A percentile compares a stretch with the other conserved stretches of the same genome.
These are phyloP conservation scores for Dendropsophus ebraccatus DNA, from an alignment of 2,113 vertebrate species.

Conservation along the genomic window DNA sequence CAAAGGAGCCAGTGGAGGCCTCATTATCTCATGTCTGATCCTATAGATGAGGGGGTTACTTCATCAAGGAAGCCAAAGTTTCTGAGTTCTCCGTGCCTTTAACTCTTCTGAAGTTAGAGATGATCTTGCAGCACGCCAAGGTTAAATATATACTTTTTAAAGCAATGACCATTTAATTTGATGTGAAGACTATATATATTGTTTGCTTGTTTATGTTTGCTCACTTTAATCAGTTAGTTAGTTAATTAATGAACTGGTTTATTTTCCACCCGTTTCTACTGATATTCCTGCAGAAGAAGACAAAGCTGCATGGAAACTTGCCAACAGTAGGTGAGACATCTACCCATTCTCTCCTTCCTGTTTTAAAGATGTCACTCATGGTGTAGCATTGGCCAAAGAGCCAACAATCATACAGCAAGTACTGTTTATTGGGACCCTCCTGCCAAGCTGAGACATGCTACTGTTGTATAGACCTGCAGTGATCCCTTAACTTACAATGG, in stretches of 20 bases:
- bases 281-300: neutral
- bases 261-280: neutral
- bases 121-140: neutral
- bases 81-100: conserved; percentile 6
- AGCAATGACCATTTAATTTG: neutral
- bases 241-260: neutral
- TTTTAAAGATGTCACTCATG: neutral
- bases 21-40: conserved; percentile 87
- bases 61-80: conserved; percentile 71
- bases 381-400: too few relatives aligned
- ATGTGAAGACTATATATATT: neutral
- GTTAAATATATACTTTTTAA: conserved; percentile 15
- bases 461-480: too few relatives aligned
- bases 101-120: conserved; percentile 12
- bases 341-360: neutral
- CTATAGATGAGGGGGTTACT: conserved; percentile 77
- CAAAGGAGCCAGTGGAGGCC: conserved; percentile 74
- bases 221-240: neutral
- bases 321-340: neutral
- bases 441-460: too few relatives aligned
- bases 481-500: too few relatives aligned
- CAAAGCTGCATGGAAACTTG: neutral
- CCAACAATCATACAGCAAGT: too few relatives aligned
- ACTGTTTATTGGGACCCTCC: too few relatives aligned
- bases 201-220: neutral